Base-by-base conservation (phyloP, 2,113 vertebrate species). In the Cyprinus carpio region DNA sequence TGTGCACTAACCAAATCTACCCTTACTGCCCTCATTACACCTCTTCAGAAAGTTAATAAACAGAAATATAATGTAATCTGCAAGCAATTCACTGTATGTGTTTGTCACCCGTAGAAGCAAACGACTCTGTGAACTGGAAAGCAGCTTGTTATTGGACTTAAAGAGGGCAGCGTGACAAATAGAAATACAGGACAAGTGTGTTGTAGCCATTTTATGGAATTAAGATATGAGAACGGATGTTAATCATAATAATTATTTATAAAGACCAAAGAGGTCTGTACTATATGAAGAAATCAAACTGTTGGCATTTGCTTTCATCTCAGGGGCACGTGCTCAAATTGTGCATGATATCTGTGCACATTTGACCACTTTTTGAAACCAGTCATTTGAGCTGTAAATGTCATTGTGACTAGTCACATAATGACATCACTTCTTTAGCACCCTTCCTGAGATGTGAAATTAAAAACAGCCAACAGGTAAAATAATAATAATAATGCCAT, bases 1-100 rank as follows among this genome's bases (percentile, higher is more conserved):
- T 93, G 93, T 91, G 89, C 90, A 90, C 92, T 92, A 69, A 81
- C 43, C 62, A 3, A 81, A 67, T 67, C 62, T 81, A 49, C 25
- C 62, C 79, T 27, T 15, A 79, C 54, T 81, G 40, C 79, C 62
- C 62, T 67, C 79, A 82, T 82, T 72, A 82, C 18, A 40, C 81
- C 67, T 71, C 49, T 56, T 82, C 43, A 71, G 81, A 56, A 72
- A 82, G 81, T 82, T 71, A 82, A 82, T 82, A 82, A 82, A 58
- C 81, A 72, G 65, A 72, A 82, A 71, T 71, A 27, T 82, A 71
- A 67, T 31, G 6, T 69, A 29, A 69, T 82, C 43, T 54, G 23
- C 43, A 51, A 82, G 64, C 80, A 69, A 69, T 69, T 82, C 62
- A 2, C 49, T 58, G 49, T 40, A 49, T 67, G 43, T 49, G 31